Base-by-base conservation (phyloP, 1,140 invertebrate genomes). In the Gyrodactylus bullatarudis region DNA sequence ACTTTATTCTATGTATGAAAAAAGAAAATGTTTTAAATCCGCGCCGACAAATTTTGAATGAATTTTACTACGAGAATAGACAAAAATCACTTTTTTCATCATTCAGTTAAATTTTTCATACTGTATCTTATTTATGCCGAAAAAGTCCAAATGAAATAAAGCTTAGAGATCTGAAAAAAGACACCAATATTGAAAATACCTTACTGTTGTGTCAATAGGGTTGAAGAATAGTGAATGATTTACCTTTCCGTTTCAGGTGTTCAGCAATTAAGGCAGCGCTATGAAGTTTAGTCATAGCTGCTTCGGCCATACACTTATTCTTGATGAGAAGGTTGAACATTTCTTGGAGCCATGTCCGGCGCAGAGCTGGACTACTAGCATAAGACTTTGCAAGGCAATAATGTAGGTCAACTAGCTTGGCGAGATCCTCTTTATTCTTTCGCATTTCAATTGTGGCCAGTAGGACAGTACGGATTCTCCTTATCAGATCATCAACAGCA, bases 341-440 rank as follows among this genome's bases (percentile, higher is more conserved):
- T 25, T 71, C 24, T 24, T 71, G 21, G 22, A 71, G 24, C 70
- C 70, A 71, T 1, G 70, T 71, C 24, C 70, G 22, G 0, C 91
- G 82, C 68, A 95, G 81, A 78, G 92, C 88, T 1, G 91, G 89
- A 0, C 89, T 94, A 73, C 88, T 90, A 69, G 90, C 87, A 79
- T 94, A 96, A 0, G 88, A 91, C 79, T 91, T 89, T 0, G 91
- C 91, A 72, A 96, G 81, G 76, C 88, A 89, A 78, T 93, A 87
- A 80, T 95, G 90, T 34, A 95, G 83, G 81, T 95, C 91, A 0
- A 91, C 85, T 74, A 94, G 78, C 81, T 90, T 87, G 78, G 93
- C 89, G 19, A 89, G 88, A 81, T 94, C 90, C 75, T 87, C 86
- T 76, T 87, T 83, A 78, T 89, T 85, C 77, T 89, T 89, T 73